phyloP scores from a whole-genome alignment of 2,888 invertebrate genomes.

The Uropetala carovei region DNA sequence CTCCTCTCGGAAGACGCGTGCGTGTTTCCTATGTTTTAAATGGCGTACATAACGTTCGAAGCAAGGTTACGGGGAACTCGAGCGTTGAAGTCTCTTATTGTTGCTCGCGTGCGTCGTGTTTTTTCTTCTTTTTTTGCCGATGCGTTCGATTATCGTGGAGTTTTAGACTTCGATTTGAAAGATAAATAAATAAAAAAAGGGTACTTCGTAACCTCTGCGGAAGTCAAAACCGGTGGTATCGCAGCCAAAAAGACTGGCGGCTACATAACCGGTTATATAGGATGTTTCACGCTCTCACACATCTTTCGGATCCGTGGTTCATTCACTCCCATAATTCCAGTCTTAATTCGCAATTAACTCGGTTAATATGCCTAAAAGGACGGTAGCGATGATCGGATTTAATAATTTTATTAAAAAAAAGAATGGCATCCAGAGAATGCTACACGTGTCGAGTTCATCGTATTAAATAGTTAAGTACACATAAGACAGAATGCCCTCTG shows the following conservation, averaged over 20 bases:
- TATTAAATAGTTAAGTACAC: not conserved
- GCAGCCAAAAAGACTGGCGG: not conserved
- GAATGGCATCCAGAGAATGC: too few relatives aligned
- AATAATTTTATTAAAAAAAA: too few relatives aligned
- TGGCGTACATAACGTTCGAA: not conserved
- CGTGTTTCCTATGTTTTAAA: conserved; percentile 30
- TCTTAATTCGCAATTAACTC: too few relatives aligned
- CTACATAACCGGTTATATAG: not conserved
- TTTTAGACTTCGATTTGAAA: conserved; percentile 17
- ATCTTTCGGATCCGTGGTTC: not conserved
- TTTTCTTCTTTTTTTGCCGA: not conserved
- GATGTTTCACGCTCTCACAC: not conserved
- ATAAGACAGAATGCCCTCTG: too few relatives aligned
- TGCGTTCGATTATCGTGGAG: not conserved
- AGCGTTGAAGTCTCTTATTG: not conserved
- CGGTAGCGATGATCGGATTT: too few relatives aligned
- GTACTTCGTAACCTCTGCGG: not conserved
- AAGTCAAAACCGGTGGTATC: not conserved
- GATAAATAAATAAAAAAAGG: not conserved
- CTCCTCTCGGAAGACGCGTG: not conserved
- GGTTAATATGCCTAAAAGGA: too few relatives aligned
- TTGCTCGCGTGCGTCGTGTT: not conserved
- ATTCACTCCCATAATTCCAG: not conserved
- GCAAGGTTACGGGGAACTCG: not conserved
- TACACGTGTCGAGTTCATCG: not conserved